Conservation (phyloP, 1,140 invertebrate genomes). For the Bombus pyrosoma region DNA sequence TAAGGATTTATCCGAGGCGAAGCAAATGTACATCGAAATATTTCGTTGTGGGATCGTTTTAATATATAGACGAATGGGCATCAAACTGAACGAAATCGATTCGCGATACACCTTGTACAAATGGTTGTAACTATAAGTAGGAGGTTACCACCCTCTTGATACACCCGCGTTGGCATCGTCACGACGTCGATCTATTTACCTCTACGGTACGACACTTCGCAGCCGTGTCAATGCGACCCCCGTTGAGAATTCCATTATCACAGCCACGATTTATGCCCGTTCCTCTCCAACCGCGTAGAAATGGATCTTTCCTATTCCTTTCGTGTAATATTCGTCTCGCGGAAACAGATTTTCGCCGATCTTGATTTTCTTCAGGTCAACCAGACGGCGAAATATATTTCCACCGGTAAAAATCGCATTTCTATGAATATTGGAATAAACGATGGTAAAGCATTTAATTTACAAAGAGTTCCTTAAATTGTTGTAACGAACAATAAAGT, state of each 20-base stretch:
- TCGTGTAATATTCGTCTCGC: neutral
- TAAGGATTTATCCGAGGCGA: neutral
- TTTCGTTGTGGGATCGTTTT: neutral
- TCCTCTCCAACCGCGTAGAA: conserved; percentile 20
- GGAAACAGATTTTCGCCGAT: conserved; percentile 11
- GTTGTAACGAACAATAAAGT: too few relatives aligned
- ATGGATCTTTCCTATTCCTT: conserved; percentile 40
- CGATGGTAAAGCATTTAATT: too few relatives aligned
- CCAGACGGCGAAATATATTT: neutral
- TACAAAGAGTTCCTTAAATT: too few relatives aligned
- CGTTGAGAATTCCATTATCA: conserved; percentile 82
- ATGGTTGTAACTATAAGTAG: conserved; percentile 26
- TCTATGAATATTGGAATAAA: too few relatives aligned
- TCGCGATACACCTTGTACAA: conserved; percentile 23
- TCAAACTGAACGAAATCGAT: conserved; percentile 6
- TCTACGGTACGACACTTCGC: conserved; percentile 71
- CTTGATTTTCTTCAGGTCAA: conserved; percentile 1
- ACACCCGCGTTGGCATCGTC: conserved; percentile 53
- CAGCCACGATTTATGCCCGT: conserved; percentile 72
- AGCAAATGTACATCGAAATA: neutral
- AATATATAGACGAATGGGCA: neutral
- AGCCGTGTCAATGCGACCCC: conserved; percentile 76
- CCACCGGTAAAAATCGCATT: neutral
- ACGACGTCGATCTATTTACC: conserved; percentile 69
- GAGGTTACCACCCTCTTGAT: conserved; percentile 46